Base-by-base conservation (phyloP, 1,140 invertebrate species). In the Hormaphis cornu region DNA sequence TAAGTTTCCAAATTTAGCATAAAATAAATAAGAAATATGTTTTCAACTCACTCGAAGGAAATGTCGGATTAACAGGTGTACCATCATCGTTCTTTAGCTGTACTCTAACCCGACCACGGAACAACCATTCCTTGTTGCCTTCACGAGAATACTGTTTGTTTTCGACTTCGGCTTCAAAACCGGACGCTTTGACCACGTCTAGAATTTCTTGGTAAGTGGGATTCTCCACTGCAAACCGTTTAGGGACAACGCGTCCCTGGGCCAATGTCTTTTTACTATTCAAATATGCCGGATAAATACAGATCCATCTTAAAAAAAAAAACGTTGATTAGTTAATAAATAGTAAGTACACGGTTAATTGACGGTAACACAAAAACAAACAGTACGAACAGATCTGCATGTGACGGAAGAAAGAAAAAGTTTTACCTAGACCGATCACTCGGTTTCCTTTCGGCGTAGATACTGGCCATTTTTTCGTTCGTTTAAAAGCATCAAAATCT, bases 211-310 rank as follows among this genome's bases (percentile, higher is more conserved):
- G 85, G 76, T 88, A 87, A 1, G 90, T 95, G 37, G 96, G 96
- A 81, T 97, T 96, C 72, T 97, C 91, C 3, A 98, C 88, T 76
- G 90, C 93, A 77, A 89, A 87, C 3, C 87, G 82, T 79, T 94
- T 93, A 7, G 87, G 79, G 24, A 99, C 79, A 73, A 87, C 85
- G 26, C 96, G 82, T 9, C 96, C 96, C 77, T 95, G 86, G 2
- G 89, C 88, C 30, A 89, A 76, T 0, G 91, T 93, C 79, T 93
- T 96, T 75, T 93, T 96, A 72, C 87, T 94, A 76, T 98, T 98
- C 22, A 98, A 82, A 74, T 98, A 98, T 0, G 92, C 87, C 44
- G 97, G 97, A 80, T 98, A 98, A 69, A 99, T 89, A 75, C 92
- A 95, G 69, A 97, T 85, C 95, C 95, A 98, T 75, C 95, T 94